Percentiles rank a stretch among this genome's conserved stretches.
Conservation (phyloP, 2,113 vertebrate genomes). For the Caloenas nicobarica region DNA sequence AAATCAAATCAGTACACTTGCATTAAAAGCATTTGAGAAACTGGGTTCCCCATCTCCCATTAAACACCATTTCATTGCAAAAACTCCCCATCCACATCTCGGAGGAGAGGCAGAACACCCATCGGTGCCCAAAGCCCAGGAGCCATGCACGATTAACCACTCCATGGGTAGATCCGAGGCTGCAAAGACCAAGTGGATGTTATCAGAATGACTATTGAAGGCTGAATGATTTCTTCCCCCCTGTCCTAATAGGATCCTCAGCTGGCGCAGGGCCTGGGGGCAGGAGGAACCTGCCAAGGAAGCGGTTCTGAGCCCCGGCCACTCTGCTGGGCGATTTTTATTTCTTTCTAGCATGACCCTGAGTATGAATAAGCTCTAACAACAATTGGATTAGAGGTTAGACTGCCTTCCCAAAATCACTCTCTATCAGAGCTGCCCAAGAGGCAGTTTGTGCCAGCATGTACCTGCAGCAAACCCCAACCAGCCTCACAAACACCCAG, state of each 20-base stretch:
- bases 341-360: neutral
- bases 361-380: neutral
- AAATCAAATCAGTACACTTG: neutral
- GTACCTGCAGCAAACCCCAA: neutral
- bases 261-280: neutral
- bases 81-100: neutral
- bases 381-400: neutral
- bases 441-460: neutral
- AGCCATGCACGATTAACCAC: neutral
- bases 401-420: neutral
- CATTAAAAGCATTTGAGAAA: neutral
- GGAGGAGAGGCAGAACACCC: neutral
- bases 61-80: neutral
- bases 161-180: fast-evolving
- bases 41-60: neutral
- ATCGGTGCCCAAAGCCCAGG: neutral
- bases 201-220: neutral
- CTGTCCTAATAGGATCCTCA: neutral
- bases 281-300: neutral
- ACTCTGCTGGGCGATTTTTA: neutral
- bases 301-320: neutral
- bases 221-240: neutral
- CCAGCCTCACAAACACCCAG: neutral
- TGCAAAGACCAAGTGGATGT: neutral
- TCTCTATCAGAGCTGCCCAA: no score